Conservation (phyloP, 2,888 invertebrate species). For the Drosophila diplacantha region DNA sequence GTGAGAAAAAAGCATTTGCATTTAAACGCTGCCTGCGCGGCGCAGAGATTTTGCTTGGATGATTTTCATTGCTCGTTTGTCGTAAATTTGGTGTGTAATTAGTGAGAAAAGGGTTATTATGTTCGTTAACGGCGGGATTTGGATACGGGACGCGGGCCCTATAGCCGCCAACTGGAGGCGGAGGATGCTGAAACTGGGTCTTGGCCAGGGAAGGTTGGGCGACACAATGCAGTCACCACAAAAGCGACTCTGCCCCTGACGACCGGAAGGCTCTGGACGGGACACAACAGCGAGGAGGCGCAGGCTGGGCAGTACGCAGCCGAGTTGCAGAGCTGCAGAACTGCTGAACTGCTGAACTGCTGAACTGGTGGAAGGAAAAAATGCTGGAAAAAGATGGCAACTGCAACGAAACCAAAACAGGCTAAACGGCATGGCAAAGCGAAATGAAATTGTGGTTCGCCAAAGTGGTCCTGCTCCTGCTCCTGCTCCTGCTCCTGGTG, state of each 20-base stretch:
- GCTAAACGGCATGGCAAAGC: slow-evolving; percentile 28
- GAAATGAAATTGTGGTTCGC: slow-evolving; percentile 63
- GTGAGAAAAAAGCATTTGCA: slow-evolving; percentile 71
- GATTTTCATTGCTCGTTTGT: slow-evolving; percentile 72
- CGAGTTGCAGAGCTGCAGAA: slow-evolving; percentile 31
- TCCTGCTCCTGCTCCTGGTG: neutral
- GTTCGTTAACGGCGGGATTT: slow-evolving; percentile 36
- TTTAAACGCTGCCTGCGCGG: slow-evolving; percentile 48
- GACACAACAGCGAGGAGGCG: slow-evolving; percentile 12
- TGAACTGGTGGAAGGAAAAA: slow-evolving; percentile 18
- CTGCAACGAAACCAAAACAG: slow-evolving; percentile 49
- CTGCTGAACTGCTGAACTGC: slow-evolving; percentile 27
- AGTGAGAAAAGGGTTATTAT: slow-evolving; percentile 59
- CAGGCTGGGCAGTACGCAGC: slow-evolving; percentile 12
- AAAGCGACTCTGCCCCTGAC: slow-evolving; percentile 17
- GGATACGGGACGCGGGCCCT: slow-evolving; percentile 3
- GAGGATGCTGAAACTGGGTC: neutral
- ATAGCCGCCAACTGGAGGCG: neutral
- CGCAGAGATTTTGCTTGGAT: slow-evolving; percentile 68
- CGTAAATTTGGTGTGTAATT: slow-evolving; percentile 72
- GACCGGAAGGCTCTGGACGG: slow-evolving; percentile 36
- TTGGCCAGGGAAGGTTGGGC: slow-evolving; percentile 22
- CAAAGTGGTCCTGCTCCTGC: slow-evolving; percentile 29
- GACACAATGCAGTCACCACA: slow-evolving; percentile 45
- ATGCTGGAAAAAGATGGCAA: slow-evolving; percentile 1